Base-by-base conservation (phyloP, 92 coral and sea anemone genomes). In the Bergia puertoricense region DNA sequence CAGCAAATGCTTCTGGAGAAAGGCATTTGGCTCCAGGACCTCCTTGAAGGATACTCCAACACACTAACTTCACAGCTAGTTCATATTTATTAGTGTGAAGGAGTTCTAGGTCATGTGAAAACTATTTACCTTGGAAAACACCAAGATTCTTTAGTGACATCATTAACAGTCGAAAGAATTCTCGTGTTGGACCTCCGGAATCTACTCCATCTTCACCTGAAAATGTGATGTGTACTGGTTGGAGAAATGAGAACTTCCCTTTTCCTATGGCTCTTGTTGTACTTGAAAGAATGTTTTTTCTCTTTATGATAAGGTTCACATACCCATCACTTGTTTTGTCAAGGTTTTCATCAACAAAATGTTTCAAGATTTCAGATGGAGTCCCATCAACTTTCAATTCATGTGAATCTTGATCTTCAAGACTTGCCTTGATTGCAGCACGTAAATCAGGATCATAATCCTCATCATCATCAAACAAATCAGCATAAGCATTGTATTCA, bases 151-250 rank as follows among this genome's bases (percentile, higher is more conserved):
- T 54, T 6, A 93, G 39, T 37, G 83, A 80, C 23, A 79, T 42
- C 96, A 91, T 91, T 18, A 89, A 75, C 56, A 93, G 89, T 18
- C 93, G 92, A 71, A 93, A 89, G 67, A 66, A 91, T 85, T 91
- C 92, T 72, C 94, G 85, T 62, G 79, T 78, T 72, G 94, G 94
- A 46, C 96, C 96, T 43, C 91, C 93, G 22, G 82, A 91, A 86
- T 89, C 95, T 30, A 82, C 94, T 65, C 91, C 96, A 46, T 89
- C 89, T 77, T 93, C 92, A 6, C 96, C 96, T 30, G 93, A 22
- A 72, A 91, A 91, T 13, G 83, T 44, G 42, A 91, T 89, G 77
- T 45, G 5, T 74, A 91, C 69, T 10, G 92, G 93, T 80, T 81
- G 86, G n/a, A 79, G 36, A 88, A 91, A 89, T 50, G 90, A 82